These are phyloP conservation scores for Lagria hirta DNA, from an alignment of 2,888 invertebrate species.

Conservation along the genomic window DNA sequence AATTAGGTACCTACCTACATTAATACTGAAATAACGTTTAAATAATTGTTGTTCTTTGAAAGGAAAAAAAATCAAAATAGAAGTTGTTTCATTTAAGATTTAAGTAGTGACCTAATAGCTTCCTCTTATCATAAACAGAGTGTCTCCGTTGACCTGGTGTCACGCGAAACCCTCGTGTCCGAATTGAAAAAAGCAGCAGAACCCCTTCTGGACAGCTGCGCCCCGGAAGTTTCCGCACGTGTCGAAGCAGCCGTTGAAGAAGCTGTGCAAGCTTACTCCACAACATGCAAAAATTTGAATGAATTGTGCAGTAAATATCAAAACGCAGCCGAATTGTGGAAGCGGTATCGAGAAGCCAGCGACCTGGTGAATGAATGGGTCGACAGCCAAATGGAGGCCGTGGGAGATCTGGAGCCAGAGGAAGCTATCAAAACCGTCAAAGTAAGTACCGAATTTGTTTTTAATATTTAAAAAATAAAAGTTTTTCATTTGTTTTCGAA, in stretches of 20 bases:
- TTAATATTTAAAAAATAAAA: not conserved
- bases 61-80: too few relatives aligned
- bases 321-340: conserved; percentile 79
- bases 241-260: conserved; percentile 76
- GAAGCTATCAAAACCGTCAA: conserved; percentile 72
- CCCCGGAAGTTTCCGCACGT: conserved; percentile 70
- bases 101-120: too few relatives aligned
- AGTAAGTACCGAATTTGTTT: conserved; percentile 62
- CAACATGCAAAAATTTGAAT: conserved; percentile 75
- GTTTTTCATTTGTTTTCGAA: not conserved
- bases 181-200: conserved; percentile 71
- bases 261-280: conserved; percentile 77
- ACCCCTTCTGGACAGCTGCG: conserved; percentile 69
- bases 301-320: conserved; percentile 77
- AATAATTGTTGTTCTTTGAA: too few relatives aligned
- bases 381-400: conserved; percentile 73
- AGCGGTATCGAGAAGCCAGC: conserved; percentile 76
- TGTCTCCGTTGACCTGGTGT: conserved; percentile 73
- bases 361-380: conserved; percentile 75
- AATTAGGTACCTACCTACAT: too few relatives aligned
- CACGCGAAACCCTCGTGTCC: conserved; percentile 71
- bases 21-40: too few relatives aligned
- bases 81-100: too few relatives aligned
- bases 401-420: conserved; percentile 69
- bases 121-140: too few relatives aligned